Percentiles rank a stretch among this genome's conserved stretches.
These are phyloP conservation scores for Myotis davidii DNA, from an alignment of 2,113 vertebrate genomes.

Conservation along the genomic window DNA sequence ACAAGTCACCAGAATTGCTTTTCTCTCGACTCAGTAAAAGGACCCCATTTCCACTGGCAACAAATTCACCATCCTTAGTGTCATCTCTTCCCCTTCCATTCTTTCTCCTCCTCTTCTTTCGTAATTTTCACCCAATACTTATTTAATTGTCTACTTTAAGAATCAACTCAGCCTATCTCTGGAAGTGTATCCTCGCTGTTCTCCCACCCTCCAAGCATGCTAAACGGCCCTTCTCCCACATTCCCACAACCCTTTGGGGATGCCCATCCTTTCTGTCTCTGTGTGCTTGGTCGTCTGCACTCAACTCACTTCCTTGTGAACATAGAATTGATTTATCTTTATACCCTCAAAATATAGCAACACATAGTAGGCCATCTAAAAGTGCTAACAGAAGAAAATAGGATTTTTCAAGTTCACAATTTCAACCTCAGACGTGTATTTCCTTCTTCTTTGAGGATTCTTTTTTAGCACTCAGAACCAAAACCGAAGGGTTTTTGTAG, in stretches of 20 bases:
- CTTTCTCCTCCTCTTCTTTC: not conserved
- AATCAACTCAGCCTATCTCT: not conserved
- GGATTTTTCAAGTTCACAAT: not conserved
- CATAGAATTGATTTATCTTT: not conserved
- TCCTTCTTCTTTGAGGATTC: constrained; percentile 1
- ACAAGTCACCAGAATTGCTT: not conserved
- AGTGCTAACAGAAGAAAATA: not conserved
- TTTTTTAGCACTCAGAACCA: constrained; percentile 1
- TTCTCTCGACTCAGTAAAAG: not conserved
- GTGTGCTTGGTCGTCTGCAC: not conserved
- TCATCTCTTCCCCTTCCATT: not conserved
- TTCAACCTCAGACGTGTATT: not conserved
- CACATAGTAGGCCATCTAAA: not conserved
- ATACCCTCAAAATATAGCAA: not conserved
- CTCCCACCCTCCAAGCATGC: not conserved
- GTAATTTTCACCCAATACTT: not conserved
- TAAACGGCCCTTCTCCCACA: accelerated
- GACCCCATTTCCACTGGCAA: not conserved
- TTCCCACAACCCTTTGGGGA: too few relatives aligned
- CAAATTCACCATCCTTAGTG: not conserved
- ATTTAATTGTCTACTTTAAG: not conserved
- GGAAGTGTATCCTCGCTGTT: not conserved
- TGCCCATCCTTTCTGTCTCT: not conserved
- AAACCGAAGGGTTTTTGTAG: not conserved
- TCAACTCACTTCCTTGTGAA: not conserved